Base-by-base conservation (phyloP, 1,140 invertebrate genomes). In the Calliphora vicina region DNA sequence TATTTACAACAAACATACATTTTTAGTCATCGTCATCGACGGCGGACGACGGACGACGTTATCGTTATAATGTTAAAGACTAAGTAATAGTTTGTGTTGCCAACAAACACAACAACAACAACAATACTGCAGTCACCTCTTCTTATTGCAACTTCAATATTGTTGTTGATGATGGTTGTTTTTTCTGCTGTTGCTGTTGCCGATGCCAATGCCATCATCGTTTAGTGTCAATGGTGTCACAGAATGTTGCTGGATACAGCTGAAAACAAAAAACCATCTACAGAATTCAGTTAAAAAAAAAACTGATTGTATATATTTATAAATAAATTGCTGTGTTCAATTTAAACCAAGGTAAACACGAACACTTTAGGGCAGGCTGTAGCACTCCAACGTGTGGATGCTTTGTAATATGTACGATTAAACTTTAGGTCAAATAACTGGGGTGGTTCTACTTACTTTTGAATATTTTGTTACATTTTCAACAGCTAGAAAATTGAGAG, bases 191-290 rank as follows among this genome's bases (percentile, higher is more conserved):
- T 25, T 67, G 20, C 50, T 17, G 12, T 17, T 57, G 50, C 50
- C n/a, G 50, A 6, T 57, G 50, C 50, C 15, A n/a, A 25, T 23
- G 61, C 61, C 0, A 25, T 67, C 61, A 67, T 23, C n/a, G n/a
- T 67, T 67, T 67, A 23, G 61, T 67, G 61, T 67, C 61, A 67
- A 67, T 67, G 20, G n/a, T 67, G 61, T 67, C 61, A 67, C 61
- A 67, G 61, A 23, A 67, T 67, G 20, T 67, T 67, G 61, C 61
- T 17, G 50, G 5, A 50, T 15, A 17, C 3, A 50, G 45, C 12
- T 8, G 45, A 57, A 57, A 1, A 67, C 0, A 20, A 67, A 67
- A 67, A 0, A 20, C n/a, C 23, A 25, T 20, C 12, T 50, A 67
- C 61, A 67, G 35, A 35, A 2, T 35, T 35, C 5, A 35, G 35